Percentiles rank a stretch among this genome's conserved stretches.
Conservation (phyloP, 2,888 invertebrate genomes). For the Melipona bicolor region DNA sequence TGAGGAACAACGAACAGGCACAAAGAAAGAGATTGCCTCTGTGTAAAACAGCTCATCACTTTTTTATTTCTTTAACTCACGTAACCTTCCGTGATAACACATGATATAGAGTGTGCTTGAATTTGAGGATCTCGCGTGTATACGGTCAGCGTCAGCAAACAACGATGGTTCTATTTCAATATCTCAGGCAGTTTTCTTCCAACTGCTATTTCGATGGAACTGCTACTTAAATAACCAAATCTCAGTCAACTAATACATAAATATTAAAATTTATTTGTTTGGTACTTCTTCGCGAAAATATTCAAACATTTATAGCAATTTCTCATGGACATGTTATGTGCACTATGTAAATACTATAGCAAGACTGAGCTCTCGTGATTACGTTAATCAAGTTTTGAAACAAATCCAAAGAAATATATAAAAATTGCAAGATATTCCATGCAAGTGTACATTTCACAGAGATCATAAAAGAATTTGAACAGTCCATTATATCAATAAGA, state of each 20-base stretch:
- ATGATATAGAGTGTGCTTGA: constrained; percentile 46
- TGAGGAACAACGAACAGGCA: background rate
- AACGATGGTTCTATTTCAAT: constrained; percentile 41
- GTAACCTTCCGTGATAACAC: constrained; percentile 51
- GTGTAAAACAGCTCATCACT: constrained; percentile 36
- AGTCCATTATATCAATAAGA: too few species aligned
- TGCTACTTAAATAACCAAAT: background rate
- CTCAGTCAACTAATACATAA: background rate
- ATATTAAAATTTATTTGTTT: background rate
- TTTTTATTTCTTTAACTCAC: constrained; percentile 51
- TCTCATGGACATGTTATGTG: too few species aligned
- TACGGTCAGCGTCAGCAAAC: constrained; percentile 35
- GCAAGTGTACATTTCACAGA: too few species aligned
- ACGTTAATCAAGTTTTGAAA: too few species aligned
- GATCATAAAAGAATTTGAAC: too few species aligned
- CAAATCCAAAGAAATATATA: too few species aligned
- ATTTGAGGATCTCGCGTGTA: constrained; percentile 50
- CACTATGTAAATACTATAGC: too few species aligned
- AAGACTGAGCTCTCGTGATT: too few species aligned
- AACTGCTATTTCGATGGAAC: background rate
- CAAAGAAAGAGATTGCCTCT: constrained; percentile 18
- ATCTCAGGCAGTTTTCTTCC: constrained; percentile 8
- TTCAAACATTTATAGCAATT: background rate
- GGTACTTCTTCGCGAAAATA: too few species aligned
- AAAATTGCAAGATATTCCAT: too few species aligned